Evolutionary conservation across 2,113 vertebrate genomes (phyloP), one percentile per base, ranked within the genome.

Genomic region (Progne subis): DNA sequence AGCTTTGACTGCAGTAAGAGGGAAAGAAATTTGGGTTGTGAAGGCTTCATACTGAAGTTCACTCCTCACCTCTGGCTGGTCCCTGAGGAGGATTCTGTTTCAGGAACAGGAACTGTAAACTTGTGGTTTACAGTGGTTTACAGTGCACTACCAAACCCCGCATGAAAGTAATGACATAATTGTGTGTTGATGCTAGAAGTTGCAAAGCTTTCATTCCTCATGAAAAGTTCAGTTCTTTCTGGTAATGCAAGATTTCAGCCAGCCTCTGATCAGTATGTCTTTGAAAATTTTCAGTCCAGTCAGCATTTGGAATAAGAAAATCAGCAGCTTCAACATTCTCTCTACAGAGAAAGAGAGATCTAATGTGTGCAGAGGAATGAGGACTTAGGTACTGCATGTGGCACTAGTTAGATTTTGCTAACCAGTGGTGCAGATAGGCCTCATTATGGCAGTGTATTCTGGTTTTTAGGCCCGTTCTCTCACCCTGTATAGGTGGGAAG

Each of bases 111-210:
- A 16, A 53, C 60, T 78, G 49, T 43, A 44, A 53, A 34, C 16
- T 67, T 86, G 29, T 70, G 79, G 67, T 86, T 88, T 82, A 57
- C 82, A 82, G 29, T 70, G 79, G 67, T 86, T 88, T 82, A 57
- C 82, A 82, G 28, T 80, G 37, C n/a, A 80, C 50, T 83, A 77
- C 28, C 39, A 88, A 43, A 46, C 25, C 19, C 76, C 65, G 19
- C 39, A 13, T 43, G 64, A 50, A 86, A 74, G 59, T 50, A 43
- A 26, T 65, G 10, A 46, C 23, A 47, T 74, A 50, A 50, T 25
- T 63, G 28, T 78, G 21, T 39, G 47, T 43, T 78, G 60, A 17
- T 32, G 26, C 44, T 67, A 44, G 68, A 74, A 59, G 50, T 57
- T 83, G 28, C 25, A 88, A 61, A 82, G 18, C 17, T 83, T 69